Evolutionary conservation across 2,113 vertebrate genomes (phyloP).

Genomic region (Bos taurus): ARS-UCD2.0 NC_037335.1:13349001-13349500

Average conservation of each 20-base stretch:
- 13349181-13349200: not conserved
- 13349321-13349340: not conserved
- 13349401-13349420: no score
- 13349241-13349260: not conserved
- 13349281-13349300: not conserved
- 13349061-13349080: not conserved
- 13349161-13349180: not conserved
- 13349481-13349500: no score
- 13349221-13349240: not conserved
- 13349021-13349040: not conserved
- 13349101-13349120: accelerated
- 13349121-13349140: not conserved
- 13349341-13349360: no score
- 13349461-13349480: no score
- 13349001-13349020: not conserved
- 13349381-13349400: no score
- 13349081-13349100: not conserved
- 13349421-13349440: no score
- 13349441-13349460: no score
- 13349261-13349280: not conserved
- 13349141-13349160: not conserved
- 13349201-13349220: not conserved
- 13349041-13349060: not conserved
- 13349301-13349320: not conserved
- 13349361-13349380: no score